Evolutionary conservation across 2,113 vertebrate species (phyloP).

Genomic region (Litocranius walleri): DNA sequence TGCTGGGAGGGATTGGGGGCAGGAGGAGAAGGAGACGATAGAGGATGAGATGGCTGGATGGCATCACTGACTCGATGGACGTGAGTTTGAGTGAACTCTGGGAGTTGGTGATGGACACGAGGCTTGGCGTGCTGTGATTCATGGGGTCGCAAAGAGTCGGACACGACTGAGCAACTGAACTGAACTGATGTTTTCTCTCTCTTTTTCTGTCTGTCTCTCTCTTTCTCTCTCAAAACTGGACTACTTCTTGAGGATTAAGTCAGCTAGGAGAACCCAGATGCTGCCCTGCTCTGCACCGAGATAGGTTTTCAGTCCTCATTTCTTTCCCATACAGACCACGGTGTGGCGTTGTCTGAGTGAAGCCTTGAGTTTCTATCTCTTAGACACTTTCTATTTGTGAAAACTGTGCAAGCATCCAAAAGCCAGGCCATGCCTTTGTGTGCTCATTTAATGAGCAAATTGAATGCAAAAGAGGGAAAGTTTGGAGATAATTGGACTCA

Average conservation of each 20-base stretch:
- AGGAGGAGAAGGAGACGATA: too few species aligned
- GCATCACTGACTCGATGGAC: too few species aligned
- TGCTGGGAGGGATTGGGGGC: too few species aligned
- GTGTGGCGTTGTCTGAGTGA: neutral
- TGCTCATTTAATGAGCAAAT: constrained; percentile 61
- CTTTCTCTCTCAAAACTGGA: neutral
- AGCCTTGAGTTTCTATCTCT: neutral
- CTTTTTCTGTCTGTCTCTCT: neutral
- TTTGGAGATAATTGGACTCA: constrained; percentile 73
- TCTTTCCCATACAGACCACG: neutral
- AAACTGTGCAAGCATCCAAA: constrained; percentile 10
- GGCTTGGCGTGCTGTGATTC: too few species aligned
- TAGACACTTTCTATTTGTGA: neutral
- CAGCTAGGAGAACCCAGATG: too few species aligned
- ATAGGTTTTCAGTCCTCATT: neutral
- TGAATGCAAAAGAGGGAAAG: constrained; percentile 29
- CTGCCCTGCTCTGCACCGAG: accelerated
- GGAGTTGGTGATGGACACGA: too few species aligned
- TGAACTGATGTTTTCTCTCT: neutral
- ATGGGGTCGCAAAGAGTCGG: too few species aligned
- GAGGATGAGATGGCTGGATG: too few species aligned
- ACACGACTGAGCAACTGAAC: too few species aligned
- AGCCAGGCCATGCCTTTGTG: neutral
- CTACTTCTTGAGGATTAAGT: neutral
- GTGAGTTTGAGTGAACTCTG: too few species aligned